phyloP scores from a whole-genome alignment of 2,888 invertebrate species.

The Aromia moschata region DNA sequence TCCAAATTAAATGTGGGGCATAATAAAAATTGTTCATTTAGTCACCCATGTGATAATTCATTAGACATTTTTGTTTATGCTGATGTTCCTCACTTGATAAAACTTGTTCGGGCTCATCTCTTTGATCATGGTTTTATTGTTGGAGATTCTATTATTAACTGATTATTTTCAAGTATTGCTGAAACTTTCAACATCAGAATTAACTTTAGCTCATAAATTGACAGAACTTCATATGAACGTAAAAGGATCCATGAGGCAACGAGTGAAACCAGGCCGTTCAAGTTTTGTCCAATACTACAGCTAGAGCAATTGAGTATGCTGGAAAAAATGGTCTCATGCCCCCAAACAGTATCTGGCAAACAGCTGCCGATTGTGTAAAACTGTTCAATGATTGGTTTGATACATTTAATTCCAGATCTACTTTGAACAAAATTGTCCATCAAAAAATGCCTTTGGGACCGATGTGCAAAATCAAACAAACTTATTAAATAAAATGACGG shows the following conservation, averaged over 20 bases:
- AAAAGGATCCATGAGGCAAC: constrained; percentile 17
- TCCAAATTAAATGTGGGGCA: constrained; percentile 23
- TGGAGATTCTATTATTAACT: constrained; percentile 22
- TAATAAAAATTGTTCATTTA: constrained; percentile 24
- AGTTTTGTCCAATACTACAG: constrained; percentile 18
- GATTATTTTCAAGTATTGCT: constrained; percentile 18
- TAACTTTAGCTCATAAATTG: constrained; percentile 9
- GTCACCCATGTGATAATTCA: constrained; percentile 22
- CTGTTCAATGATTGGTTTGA: constrained; percentile 26
- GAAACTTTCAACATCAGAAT: constrained; percentile 1
- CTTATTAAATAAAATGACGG: constrained; percentile 20
- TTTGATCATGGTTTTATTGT: constrained; percentile 33
- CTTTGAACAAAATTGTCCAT: constrained; percentile 14
- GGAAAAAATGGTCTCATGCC: constrained; percentile 22
- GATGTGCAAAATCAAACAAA: constrained; percentile 20
- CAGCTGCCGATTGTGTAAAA: constrained; percentile 5
- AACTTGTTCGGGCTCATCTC: constrained; percentile 33
- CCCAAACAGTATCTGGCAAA: constrained; percentile 11
- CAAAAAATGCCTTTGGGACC: constrained; percentile 23
- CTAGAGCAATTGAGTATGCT: constrained; percentile 30
- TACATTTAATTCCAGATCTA: constrained; percentile 21
- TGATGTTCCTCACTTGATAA: constrained; percentile 37
- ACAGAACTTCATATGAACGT: constrained; percentile 17
- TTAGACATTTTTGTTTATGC: constrained; percentile 34
- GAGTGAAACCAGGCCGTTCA: constrained; percentile 19